phyloP scores from a whole-genome alignment of 2,888 invertebrate genomes.

The Machimus rusticus region DNA sequence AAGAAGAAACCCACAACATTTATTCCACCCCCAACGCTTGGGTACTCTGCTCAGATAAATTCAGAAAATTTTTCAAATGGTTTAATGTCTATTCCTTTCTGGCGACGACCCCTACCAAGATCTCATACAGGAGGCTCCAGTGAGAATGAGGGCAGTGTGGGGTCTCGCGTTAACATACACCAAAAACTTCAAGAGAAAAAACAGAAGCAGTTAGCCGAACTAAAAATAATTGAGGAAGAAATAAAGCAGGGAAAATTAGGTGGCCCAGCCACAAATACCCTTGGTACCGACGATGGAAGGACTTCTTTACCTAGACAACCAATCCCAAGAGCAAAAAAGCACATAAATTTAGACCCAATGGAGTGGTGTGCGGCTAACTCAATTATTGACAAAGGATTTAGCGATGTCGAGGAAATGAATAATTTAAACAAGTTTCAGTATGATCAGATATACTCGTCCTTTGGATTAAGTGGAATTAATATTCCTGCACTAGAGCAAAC shows the following conservation, averaged over 20 bases:
- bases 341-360: constrained; percentile 66
- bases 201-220: constrained; percentile 83
- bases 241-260: constrained; percentile 83
- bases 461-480: constrained; percentile 53
- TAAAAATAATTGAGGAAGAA: constrained; percentile 84
- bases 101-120: constrained; percentile 75
- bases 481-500: constrained; percentile 51
- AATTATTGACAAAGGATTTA: constrained; percentile 58
- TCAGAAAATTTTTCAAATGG: constrained; percentile 52
- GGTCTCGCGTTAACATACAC: constrained; percentile 82
- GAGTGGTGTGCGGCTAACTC: constrained; percentile 62
- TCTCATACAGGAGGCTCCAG: constrained; percentile 70
- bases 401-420: constrained; percentile 56
- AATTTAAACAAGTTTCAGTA: constrained; percentile 52
- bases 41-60: constrained; percentile 49
- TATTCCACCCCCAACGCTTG: constrained; percentile 74
- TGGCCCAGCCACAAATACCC: constrained; percentile 65
- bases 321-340: constrained; percentile 75
- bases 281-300: constrained; percentile 64
- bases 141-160: constrained; percentile 79
- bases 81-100: constrained; percentile 71
- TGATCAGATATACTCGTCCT: constrained; percentile 52
- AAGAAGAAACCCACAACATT: constrained; percentile 92
- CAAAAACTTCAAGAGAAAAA: constrained; percentile 89
- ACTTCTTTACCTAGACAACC: constrained; percentile 67